Evolutionary conservation across 2,113 vertebrate species (phyloP), one percentile per base, ranked within the genome.

Genomic region (Trogon melanurus): DNA sequence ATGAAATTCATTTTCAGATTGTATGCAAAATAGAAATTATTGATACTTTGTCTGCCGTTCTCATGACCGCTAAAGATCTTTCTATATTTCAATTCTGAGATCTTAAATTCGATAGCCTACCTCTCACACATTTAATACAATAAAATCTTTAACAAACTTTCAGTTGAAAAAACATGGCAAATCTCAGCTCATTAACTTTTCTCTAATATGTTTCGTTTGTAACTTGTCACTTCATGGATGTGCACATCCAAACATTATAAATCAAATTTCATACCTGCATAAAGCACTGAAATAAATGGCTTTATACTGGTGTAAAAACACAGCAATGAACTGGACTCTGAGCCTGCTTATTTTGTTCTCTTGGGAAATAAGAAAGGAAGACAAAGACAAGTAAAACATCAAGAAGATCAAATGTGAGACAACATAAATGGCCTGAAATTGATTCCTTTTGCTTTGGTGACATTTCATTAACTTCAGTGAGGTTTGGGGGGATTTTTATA

Each of bases 1-100:
- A 93, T 57, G 48, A 93, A 96, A 95, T 96, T 96, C 82, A 91
- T 91, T 97, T 97, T 97, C 81, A 94, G 75, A 93, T 92, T 95
- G 82, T 73, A 91, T 81, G 72, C 89, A 91, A 93, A 97, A 27
- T 14, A 92, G 69, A 92, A 95, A 88, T 79, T 86, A 83, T 91
- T 94, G 90, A 86, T 78, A 85, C 54, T 96, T 92, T 93, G 72
- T 51, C 78, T 95, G 50, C 48, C 96, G 27, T 47, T 94, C 85
- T 93, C 91, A 72, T 38, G 92, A 80, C 83, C 94, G 65, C 54
- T 92, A 93, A 76, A 48, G 22, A 58, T 94, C 26, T 91, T 79
- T 61, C 58, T 47, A 11, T 30, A 71, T 96, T 95, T 95, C 71
- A 80, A 57, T 66, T 85, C 29, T 78, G 36, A 92, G 95, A 80